These are phyloP conservation scores for Gryllus bimaculatus DNA, from an alignment of 1,140 invertebrate genomes.

Conservation along the genomic window DNA sequence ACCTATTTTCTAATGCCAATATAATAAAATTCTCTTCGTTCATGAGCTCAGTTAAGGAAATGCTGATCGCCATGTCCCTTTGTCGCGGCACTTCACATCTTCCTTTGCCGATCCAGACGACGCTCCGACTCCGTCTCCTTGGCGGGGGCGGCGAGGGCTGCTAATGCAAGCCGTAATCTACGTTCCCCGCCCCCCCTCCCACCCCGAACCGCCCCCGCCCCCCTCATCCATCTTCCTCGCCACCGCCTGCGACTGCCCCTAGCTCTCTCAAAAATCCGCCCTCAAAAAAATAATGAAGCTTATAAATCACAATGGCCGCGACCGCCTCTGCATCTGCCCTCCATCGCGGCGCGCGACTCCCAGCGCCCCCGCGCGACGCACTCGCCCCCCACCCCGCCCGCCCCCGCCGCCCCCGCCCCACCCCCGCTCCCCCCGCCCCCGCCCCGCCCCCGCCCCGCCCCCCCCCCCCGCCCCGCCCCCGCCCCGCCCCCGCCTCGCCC, in stretches of 20 bases:
- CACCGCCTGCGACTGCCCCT: background rate
- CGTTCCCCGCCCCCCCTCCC: background rate
- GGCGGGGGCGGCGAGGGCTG: background rate
- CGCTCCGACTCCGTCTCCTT: no score
- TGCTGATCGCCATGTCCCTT: no score
- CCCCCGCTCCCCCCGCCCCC: no score
- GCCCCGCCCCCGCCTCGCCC: no score
- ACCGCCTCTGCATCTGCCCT: background rate
- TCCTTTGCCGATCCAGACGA: no score
- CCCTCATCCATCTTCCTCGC: background rate
- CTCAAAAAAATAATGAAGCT: conserved; percentile 5
- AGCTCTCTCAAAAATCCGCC: conserved; percentile 3
- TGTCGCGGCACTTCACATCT: no score
- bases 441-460: no score
- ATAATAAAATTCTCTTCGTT: no score
- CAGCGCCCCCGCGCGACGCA: background rate
- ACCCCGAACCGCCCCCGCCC: background rate
- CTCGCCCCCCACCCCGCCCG: background rate
- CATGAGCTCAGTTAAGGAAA: no score
- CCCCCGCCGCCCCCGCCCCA: no score
- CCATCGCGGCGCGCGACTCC: background rate
- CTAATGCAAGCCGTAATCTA: background rate
- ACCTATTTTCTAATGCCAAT: no score
- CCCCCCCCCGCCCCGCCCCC: no score
- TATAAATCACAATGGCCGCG: conserved; percentile 3